Percentiles rank a stretch among this genome's conserved stretches.
These are phyloP conservation scores for Stenotaenia linearis DNA, from an alignment of 2,888 invertebrate genomes.

Conservation along the genomic window DNA sequence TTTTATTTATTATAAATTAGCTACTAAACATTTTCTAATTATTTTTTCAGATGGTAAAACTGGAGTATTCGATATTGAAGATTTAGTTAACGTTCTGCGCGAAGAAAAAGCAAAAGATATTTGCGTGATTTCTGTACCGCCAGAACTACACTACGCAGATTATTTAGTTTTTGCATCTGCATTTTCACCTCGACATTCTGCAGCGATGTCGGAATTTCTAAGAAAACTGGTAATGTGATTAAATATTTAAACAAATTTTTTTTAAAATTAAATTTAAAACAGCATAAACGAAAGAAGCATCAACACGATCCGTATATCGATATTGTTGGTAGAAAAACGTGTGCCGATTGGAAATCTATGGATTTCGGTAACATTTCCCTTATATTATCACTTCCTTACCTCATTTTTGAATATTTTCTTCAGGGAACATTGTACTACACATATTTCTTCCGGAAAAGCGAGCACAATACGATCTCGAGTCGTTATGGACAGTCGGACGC, in stretches of 20 bases:
- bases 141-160: slow-evolving; percentile 70
- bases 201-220: slow-evolving; percentile 43
- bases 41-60: slow-evolving; percentile 63
- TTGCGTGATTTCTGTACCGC: slow-evolving; percentile 71
- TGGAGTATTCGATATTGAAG: slow-evolving; percentile 85
- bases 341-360: neutral
- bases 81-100: slow-evolving; percentile 67
- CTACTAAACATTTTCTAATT: neutral
- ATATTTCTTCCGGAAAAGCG: slow-evolving; percentile 69
- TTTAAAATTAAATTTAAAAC: neutral
- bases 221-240: slow-evolving; percentile 37
- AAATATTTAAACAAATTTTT: neutral
- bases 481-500: slow-evolving; percentile 80
- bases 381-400: neutral
- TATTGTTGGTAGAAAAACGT: neutral
- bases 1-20: neutral
- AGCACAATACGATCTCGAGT: slow-evolving; percentile 75
- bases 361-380: neutral
- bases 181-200: slow-evolving; percentile 45
- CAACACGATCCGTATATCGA: neutral
- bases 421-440: slow-evolving; percentile 87
- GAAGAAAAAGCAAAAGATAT: slow-evolving; percentile 73
- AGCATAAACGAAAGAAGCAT: neutral
- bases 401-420: neutral
- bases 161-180: slow-evolving; percentile 71